Percentiles rank a stretch among this genome's conserved stretches.
Evolutionary conservation across 2,888 invertebrate species (phyloP).

Genomic region (Chymomyza amoena): DNA sequence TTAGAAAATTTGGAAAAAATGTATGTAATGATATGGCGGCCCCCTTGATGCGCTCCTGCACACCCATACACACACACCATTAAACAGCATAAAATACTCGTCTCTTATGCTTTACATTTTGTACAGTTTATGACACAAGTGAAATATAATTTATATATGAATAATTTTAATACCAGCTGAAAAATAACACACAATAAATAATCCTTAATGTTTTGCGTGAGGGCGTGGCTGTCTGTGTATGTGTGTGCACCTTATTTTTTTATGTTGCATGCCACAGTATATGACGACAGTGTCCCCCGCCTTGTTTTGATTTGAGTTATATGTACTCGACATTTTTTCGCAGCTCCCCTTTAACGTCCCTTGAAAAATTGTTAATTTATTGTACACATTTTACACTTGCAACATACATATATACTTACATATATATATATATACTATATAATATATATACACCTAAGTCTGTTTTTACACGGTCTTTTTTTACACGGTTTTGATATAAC

Average conservation of each 20-base stretch:
- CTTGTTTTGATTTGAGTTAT: slow-evolving; percentile 37
- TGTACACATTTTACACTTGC: neutral
- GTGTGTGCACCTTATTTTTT: slow-evolving; percentile 6
- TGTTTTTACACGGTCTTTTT: too few species aligned
- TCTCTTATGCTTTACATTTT: neutral
- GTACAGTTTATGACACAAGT: slow-evolving; percentile 60
- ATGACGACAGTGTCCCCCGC: neutral
- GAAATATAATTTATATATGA: slow-evolving; percentile 68
- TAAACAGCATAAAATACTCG: neutral
- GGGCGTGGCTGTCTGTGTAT: slow-evolving; percentile 9
- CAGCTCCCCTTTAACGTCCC: slow-evolving; percentile 31
- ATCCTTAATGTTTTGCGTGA: slow-evolving; percentile 61
- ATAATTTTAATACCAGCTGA: slow-evolving; percentile 69
- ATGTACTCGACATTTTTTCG: slow-evolving; percentile 29
- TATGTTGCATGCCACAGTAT: neutral
- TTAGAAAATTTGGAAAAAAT: too few species aligned
- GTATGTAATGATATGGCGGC: too few species aligned
- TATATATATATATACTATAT: too few species aligned
- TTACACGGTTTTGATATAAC: too few species aligned
- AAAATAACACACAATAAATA: slow-evolving; percentile 71
- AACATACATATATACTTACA: neutral
- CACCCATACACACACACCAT: neutral
- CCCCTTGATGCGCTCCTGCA: neutral
- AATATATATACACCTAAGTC: too few species aligned
- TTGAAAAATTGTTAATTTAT: slow-evolving; percentile 49